A percentile compares a stretch with the other conserved stretches of the same genome.
These are phyloP conservation scores for Netelia virgata DNA, from an alignment of 2,888 invertebrate species.

Conservation along the genomic window DNA sequence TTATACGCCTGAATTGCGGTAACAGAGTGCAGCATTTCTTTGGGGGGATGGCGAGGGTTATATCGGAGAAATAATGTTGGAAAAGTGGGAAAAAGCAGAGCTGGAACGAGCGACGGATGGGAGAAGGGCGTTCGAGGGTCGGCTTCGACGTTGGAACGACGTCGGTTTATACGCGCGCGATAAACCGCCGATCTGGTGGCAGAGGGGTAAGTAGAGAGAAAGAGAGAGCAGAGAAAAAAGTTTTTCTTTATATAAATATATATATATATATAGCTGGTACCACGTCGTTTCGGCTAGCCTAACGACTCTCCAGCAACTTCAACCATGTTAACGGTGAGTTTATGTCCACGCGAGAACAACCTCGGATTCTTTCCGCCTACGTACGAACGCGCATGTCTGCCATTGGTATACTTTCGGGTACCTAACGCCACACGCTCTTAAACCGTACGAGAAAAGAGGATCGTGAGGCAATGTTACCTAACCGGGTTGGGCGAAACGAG, in stretches of 20 bases:
- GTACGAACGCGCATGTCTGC: slow-evolving; percentile 22
- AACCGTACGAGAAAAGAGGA: neutral
- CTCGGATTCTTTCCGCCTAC: slow-evolving; percentile 24
- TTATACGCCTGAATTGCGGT: no score
- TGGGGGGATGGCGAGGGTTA: neutral
- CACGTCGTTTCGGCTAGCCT: slow-evolving; percentile 29
- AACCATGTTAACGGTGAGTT: slow-evolving; percentile 31
- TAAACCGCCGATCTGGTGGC: slow-evolving; percentile 33
- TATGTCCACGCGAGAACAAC: slow-evolving; percentile 37
- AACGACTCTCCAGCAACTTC: slow-evolving; percentile 49
- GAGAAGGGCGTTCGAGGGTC: slow-evolving; percentile 7
- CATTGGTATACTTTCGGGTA: slow-evolving; percentile 14
- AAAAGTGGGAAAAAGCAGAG: neutral
- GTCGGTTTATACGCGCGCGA: slow-evolving; percentile 29
- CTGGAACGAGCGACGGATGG: neutral
- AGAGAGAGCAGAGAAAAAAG: neutral
- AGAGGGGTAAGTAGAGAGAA: slow-evolving; percentile 7
- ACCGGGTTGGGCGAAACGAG: slow-evolving; percentile 18
- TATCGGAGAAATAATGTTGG: neutral
- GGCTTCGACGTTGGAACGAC: slow-evolving; percentile 24
- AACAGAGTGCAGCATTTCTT: no score
- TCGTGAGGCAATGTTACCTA: slow-evolving; percentile 12
- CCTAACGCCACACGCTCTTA: slow-evolving; percentile 8
- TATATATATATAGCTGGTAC: neutral
- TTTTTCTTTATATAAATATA: slow-evolving; percentile 13